Base-by-base conservation (phyloP, 2,797 vertebrate genomes). In the Sebastes trivittatus region DNA sequence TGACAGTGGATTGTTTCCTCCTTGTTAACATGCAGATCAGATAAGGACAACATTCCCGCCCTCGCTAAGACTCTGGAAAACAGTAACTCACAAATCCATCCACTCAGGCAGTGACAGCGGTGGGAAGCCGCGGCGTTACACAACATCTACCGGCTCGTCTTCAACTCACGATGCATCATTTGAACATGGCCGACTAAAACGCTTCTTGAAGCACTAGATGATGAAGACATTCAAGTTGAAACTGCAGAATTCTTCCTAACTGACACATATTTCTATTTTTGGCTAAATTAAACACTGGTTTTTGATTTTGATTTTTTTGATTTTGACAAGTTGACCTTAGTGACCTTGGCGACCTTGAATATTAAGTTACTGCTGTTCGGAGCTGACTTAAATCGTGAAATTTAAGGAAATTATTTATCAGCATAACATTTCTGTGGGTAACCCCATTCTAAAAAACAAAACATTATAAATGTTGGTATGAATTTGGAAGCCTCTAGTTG, bases 11-110 rank as follows among this genome's bases (percentile, higher is more conserved):
- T 42, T 34, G 75, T 85, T 89, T 87, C 83, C 83, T 88, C 64
- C 78, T 68, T 9, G 84, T 86, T 91, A 89, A 89, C 86, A 84
- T 88, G 78, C 61, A 88, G 86, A 88, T 90, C 92, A 92, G 91
- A 89, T 87, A 89, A 92, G 88, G 78, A 86, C 82, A 86, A 89
- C 78, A 90, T 83, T 82, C 83, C 85, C 77, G 20, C 88, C 89
- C 88, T 87, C 59, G 14, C 75, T 90, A 79, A 92, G 84, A 60
- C 89, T 77, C 73, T 77, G 68, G 77, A 78, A 84, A 82, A 84
- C 88, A 85, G 65, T 58, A 67, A 82, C 81, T 79, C 70, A 71
- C 84, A 78, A 70, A 87, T 79, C 85, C 79, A 29, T 82, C 85
- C 76, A 60, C 72, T 86, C 64, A 87, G 56, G 81, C 80, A 13